Percentiles rank a stretch among this genome's conserved stretches.
Evolutionary conservation across 2,888 invertebrate species (phyloP).

Genomic region (Drosophila ustulata): DNA sequence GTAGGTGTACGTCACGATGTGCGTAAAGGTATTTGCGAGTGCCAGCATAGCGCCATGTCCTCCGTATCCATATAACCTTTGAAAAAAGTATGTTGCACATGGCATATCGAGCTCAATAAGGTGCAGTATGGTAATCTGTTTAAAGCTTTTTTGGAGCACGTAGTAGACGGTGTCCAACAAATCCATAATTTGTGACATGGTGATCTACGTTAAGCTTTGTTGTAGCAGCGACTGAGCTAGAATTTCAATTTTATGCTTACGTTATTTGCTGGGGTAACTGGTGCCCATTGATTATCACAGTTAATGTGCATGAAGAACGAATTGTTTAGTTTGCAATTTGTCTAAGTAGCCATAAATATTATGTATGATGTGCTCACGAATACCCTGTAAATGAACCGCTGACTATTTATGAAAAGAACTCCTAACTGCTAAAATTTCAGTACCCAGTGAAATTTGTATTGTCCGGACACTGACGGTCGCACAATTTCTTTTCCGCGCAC

Average conservation of each 20-base stretch:
- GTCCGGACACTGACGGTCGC: too few species aligned
- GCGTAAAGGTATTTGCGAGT: slow-evolving; percentile 42
- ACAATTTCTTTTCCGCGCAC: too few species aligned
- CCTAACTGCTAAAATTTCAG: too few species aligned
- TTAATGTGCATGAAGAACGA: slow-evolving; percentile 1
- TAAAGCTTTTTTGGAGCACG: slow-evolving; percentile 60
- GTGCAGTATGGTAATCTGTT: slow-evolving; percentile 55
- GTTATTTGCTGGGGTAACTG: not conserved
- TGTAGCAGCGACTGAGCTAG: not conserved
- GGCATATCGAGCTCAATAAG: slow-evolving; percentile 60
- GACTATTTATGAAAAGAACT: too few species aligned
- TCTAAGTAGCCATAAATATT: too few species aligned
- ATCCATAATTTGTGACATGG: slow-evolving; percentile 40
- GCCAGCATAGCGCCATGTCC: slow-evolving; percentile 41
- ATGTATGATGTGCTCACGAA: too few species aligned
- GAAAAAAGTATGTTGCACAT: slow-evolving; percentile 8
- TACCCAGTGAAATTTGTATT: too few species aligned
- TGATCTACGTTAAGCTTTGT: not conserved
- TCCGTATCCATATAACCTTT: slow-evolving; percentile 47
- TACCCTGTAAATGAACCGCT: too few species aligned
- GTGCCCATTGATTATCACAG: not conserved
- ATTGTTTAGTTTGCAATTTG: not conserved
- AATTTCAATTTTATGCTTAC: not conserved
- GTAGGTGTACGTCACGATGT: slow-evolving; percentile 55
- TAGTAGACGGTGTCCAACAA: slow-evolving; percentile 59